phyloP scores from a whole-genome alignment of 2,797 vertebrate genomes.

The Chiroxiphia lanceolata region DNA sequence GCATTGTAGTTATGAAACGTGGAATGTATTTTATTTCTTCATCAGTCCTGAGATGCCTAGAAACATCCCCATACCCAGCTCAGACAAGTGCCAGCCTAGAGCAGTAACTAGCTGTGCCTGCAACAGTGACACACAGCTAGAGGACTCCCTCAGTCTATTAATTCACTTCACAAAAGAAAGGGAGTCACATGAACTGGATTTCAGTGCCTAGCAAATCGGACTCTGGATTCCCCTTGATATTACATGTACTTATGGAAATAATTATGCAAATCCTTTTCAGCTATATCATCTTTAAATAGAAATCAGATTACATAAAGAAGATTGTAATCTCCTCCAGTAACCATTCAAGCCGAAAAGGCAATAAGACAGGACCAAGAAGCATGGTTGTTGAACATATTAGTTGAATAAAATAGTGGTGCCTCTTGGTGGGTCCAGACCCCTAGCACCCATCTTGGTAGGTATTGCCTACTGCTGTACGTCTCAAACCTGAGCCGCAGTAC shows the following conservation, averaged over 20 bases:
- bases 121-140: conserved; percentile 48
- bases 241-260: conserved; percentile 73
- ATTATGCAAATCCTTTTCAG: conserved; percentile 76
- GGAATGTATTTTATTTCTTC: conserved; percentile 6
- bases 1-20: not conserved
- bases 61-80: not conserved
- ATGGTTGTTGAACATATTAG: conserved; percentile 68
- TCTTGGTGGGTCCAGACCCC: conserved; percentile 29
- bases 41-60: not conserved
- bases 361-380: conserved; percentile 36
- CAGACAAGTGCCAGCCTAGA: not conserved
- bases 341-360: conserved; percentile 58
- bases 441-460: not conserved
- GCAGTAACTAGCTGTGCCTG: not conserved
- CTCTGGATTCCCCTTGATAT: conserved; percentile 66
- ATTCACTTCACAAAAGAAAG: conserved; percentile 46
- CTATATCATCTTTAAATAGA: conserved; percentile 74
- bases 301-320: conserved; percentile 75
- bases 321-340: conserved; percentile 68
- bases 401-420: conserved; percentile 26
- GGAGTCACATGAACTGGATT: conserved; percentile 41
- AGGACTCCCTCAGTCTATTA: conserved; percentile 68
- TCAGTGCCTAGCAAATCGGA: conserved; percentile 60
- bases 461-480: not conserved
- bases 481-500: conserved; percentile 20